Percentiles rank a stretch among this genome's conserved stretches.
phyloP scores from a whole-genome alignment of 2,797 vertebrate genomes.

The Morelia viridis region DNA sequence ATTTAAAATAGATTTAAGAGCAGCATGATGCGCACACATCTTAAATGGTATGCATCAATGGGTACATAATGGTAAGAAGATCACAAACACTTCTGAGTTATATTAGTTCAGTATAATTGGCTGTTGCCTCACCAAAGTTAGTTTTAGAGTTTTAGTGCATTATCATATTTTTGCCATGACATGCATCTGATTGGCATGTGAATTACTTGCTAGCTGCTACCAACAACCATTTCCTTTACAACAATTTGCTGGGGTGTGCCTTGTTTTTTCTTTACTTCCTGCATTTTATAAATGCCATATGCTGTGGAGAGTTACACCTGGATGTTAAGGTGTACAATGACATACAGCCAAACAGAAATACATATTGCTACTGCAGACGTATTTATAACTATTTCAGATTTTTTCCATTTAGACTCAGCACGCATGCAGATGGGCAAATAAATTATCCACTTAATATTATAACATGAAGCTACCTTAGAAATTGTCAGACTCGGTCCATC shows the following conservation, averaged over 20 bases:
- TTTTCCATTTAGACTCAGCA: background rate
- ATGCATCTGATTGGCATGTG: background rate
- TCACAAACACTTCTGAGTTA: background rate
- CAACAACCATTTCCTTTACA: background rate
- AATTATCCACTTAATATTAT: background rate
- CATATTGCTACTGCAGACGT: background rate
- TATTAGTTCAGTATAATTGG: background rate
- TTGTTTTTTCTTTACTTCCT: background rate
- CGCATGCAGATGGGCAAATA: background rate
- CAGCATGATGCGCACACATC: background rate
- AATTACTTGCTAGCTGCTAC: background rate
- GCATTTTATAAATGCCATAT: background rate
- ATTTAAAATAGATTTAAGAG: background rate
- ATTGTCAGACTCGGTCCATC: background rate
- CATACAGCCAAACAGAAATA: background rate
- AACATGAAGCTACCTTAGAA: background rate
- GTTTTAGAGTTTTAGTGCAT: background rate
- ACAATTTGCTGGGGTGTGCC: background rate
- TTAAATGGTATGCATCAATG: background rate
- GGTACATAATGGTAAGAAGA: background rate
- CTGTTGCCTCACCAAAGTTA: rapidly evolving
- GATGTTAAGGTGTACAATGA: background rate
- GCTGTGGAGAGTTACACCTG: background rate
- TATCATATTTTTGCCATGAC: background rate
- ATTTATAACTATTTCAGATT: background rate